Percentiles rank a stretch among this genome's conserved stretches.
Conservation (phyloP, 2,888 invertebrate genomes). For the Drosophila ezoana region DNA sequence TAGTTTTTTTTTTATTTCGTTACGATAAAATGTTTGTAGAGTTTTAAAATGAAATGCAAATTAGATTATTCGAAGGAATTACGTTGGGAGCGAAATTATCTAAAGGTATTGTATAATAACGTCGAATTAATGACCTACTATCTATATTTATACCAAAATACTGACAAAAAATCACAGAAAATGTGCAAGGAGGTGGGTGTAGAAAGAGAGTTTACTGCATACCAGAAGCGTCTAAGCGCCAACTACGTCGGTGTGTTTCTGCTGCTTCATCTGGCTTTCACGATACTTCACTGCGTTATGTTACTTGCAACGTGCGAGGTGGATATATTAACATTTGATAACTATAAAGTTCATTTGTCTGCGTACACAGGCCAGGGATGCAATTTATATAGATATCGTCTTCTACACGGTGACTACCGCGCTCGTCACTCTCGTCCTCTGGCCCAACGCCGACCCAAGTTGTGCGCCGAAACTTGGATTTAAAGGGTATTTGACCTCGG, state of each 20-base stretch:
- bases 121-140: not conserved
- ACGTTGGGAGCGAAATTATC: constrained; percentile 22
- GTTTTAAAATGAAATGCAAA: constrained; percentile 25
- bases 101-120: constrained; percentile 25
- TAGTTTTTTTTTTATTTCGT: not conserved
- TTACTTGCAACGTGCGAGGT: constrained; percentile 40
- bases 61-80: constrained; percentile 24
- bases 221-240: constrained; percentile 23
- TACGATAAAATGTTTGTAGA: not conserved
- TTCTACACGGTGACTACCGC: not conserved
- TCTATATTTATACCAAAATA: not conserved
- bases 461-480: constrained; percentile 7
- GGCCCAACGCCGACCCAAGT: constrained; percentile 29
- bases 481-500: constrained; percentile 45
- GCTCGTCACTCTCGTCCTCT: constrained; percentile 14
- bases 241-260: constrained; percentile 40
- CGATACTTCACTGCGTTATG: constrained; percentile 15
- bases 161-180: constrained; percentile 5
- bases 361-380: not conserved
- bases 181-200: constrained; percentile 31
- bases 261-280: constrained; percentile 24
- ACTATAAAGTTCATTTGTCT: too few species aligned
- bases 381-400: constrained; percentile 35
- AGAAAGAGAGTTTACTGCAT: constrained; percentile 12
- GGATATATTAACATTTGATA: constrained; percentile 5